These are phyloP conservation scores for Sebastes steindachneri DNA, from an alignment of 2,797 vertebrate genomes.

Conservation along the genomic window DNA sequence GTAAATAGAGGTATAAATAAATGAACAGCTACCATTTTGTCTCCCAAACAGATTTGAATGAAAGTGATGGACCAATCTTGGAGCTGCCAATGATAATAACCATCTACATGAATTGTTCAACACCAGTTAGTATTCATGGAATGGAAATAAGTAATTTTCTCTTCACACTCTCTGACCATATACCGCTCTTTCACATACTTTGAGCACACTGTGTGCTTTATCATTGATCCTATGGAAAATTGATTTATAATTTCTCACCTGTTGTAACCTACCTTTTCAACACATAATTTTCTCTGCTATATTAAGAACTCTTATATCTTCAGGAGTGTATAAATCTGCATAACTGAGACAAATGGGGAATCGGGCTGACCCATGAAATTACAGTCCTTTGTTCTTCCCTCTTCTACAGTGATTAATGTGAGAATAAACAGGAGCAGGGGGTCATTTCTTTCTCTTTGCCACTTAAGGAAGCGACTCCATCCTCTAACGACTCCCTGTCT, in stretches of 20 bases:
- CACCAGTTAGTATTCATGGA: conserved; percentile 23
- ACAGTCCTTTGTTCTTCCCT: conserved; percentile 24
- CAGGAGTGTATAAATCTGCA: neutral
- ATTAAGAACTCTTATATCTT: neutral
- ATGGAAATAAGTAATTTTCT: conserved; percentile 4
- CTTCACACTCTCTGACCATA: neutral
- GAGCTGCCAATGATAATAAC: neutral
- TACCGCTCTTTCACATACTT: no score
- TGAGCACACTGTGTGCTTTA: neutral
- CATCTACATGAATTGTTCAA: neutral
- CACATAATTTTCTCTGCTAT: neutral
- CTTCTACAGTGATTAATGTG: conserved; percentile 34
- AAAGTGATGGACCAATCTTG: conserved; percentile 5
- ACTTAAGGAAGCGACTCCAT: conserved; percentile 37
- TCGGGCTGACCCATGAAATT: neutral
- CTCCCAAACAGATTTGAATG: neutral
- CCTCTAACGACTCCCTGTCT: neutral
- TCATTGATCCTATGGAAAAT: neutral
- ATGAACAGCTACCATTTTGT: conserved; percentile 41
- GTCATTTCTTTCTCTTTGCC: conserved; percentile 23
- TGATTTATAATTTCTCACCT: neutral
- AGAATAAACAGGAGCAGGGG: conserved; percentile 26
- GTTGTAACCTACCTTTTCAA: neutral
- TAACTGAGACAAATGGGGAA: neutral
- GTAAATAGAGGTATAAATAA: conserved; percentile 71